Evolutionary conservation across 2,888 invertebrate genomes (phyloP), one percentile per base, ranked within the genome.

Genomic region (Scrobipalpa atriplicella): DNA sequence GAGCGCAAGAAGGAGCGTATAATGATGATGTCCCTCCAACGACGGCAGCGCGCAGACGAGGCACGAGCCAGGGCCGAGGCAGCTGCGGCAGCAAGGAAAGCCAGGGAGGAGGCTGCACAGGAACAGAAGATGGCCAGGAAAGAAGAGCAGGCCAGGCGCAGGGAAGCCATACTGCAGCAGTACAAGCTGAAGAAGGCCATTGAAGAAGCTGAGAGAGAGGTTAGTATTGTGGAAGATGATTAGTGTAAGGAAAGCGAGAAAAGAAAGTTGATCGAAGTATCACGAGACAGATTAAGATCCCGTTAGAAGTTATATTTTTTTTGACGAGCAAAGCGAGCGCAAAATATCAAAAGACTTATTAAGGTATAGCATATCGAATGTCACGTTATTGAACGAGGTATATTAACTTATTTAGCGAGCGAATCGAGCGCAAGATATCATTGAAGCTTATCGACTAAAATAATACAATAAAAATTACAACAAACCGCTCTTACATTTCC

Each of bases 111-210:
- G 71, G 93, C 95, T 70, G 96, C 96, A 77, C 94, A 94, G 78
- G 95, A 98, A 83, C 94, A 96, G 84, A 94, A 97, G 90, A 92
- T 94, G 73, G 93, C 95, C 77, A 93, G 97, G 81, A 95, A 96
- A 75, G 95, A 97, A 78, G 98, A 98, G 79, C 98, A 99, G 85
- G 96, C 96, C 78, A 94, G 96, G n/a, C 93, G 98, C 68, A 92
- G 98, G 66, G 96, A 98, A 73, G 95, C 95, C 72, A 99, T 99
- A 81, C 94, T 98, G 76, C 98, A 98, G 81, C 97, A 98, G 86
- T 97, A 99, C 91, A 97, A 98, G 89, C 93, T 98, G 75, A 98
- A 98, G 85, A 99, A 99, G 89, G 97, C 97, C 66, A 95, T 97
- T 70, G 98, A 98, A 84, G 98, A 98, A 90, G 97, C 98, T 29